Percentiles rank a stretch among this genome's conserved stretches.
Evolutionary conservation across 2,113 vertebrate genomes (phyloP).

Genomic region (Aegypius monachus): DNA sequence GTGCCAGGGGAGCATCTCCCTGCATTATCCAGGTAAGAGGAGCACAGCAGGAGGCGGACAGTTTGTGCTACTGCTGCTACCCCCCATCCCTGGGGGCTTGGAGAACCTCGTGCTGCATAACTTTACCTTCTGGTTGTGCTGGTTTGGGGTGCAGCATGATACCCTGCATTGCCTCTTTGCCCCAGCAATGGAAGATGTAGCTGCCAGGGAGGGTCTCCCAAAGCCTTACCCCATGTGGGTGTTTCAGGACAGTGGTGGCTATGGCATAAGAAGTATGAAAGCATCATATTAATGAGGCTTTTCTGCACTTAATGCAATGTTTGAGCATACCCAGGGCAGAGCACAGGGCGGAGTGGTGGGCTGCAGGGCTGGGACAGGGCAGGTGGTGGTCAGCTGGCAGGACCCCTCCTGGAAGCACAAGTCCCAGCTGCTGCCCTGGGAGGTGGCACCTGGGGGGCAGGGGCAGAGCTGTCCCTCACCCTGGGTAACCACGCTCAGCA

Average conservation of each 20-base stretch:
- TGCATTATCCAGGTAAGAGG: fast-evolving
- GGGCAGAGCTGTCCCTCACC: fast-evolving
- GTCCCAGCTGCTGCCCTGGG: neutral
- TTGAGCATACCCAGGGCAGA: neutral
- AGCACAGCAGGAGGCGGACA: too few species aligned
- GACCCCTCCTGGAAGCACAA: fast-evolving
- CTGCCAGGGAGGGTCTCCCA: too few species aligned
- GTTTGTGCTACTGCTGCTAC: too few species aligned
- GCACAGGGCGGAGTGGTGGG: fast-evolving
- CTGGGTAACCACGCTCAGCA: fast-evolving
- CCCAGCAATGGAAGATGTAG: fast-evolving
- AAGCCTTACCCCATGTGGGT: fast-evolving
- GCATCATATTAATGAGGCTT: neutral
- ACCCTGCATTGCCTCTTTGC: fast-evolving
- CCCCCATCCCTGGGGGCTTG: fast-evolving
- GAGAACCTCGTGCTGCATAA: fast-evolving
- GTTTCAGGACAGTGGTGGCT: neutral
- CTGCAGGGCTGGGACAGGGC: neutral
- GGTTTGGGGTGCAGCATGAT: fast-evolving
- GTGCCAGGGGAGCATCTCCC: fast-evolving
- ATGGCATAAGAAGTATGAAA: too few species aligned
- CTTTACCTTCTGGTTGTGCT: fast-evolving
- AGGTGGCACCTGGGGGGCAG: fast-evolving
- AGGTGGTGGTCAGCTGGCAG: neutral
- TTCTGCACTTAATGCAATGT: fast-evolving